Evolutionary conservation across 2,888 invertebrate species (phyloP), one percentile per base, ranked within the genome.

Genomic region (Sylvicola fuscatus): DNA sequence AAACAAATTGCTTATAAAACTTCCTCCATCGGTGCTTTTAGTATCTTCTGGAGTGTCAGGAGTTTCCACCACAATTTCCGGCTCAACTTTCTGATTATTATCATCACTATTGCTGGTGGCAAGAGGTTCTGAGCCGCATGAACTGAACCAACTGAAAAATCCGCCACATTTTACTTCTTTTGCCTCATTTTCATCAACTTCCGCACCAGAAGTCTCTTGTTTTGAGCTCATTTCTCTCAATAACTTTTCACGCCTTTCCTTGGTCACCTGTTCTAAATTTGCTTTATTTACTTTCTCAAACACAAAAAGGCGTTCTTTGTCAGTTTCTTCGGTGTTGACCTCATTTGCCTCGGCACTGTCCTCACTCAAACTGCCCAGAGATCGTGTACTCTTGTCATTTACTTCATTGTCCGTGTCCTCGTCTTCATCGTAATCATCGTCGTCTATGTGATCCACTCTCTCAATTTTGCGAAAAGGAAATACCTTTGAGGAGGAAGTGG

Each of bases 401-500:
- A 34, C 31, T 17, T 34, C 32, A 21, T 37, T 34, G 6, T 31
- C 32, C 30, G 33, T 21, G 10, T 14, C 34, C 11, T 38, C 38
- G 17, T 38, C 35, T 14, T 35, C 38, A 28, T 32, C 32, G n/a
- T 30, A 16, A 14, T 35, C 28, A 10, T 32, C 38, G 14, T 33
- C 48, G n/a, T 45, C 47, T 21, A 21, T 21, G 8, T 21, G 21
- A 14, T 48, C 46, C 12, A 46, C 42, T 3, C 44, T 37, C 29
- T 45, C 43, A 36, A 51, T 37, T 34, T 52, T 50, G 21, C 21
- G 21, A 21, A 21, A 21, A 21, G 21, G 21, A 6, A 21, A 21
- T 6, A 6, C 21, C 8, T 8, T 21, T 21, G 21, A 6, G 5
- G 21, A 21, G 21, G 21, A 21, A 4, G 4, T 21, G 5, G 8